phyloP scores from a whole-genome alignment of 1,140 invertebrate species.

The Drosophila sechellia region DNA sequence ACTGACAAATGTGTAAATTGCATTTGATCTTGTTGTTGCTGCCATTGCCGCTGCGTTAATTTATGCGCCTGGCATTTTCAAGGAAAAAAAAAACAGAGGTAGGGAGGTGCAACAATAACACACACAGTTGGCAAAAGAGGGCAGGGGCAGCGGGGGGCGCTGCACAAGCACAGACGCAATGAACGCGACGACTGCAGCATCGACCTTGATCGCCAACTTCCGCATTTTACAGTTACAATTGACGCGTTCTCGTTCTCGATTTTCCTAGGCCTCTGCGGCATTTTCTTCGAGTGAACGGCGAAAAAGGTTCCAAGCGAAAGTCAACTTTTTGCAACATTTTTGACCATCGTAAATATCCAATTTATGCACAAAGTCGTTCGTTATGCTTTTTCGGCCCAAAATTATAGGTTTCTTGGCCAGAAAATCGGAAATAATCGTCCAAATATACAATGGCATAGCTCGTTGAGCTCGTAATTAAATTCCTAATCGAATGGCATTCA shows the following conservation, averaged over 20 bases:
- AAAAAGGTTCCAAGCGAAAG: neutral
- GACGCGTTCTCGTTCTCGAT: constrained; percentile 22
- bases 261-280: neutral
- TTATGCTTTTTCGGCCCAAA: no score
- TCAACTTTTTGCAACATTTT: neutral
- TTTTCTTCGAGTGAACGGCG: constrained; percentile 3
- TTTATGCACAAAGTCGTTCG: no score
- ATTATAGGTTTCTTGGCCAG: no score
- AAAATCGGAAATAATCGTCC: no score
- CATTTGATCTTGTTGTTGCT: constrained; percentile 71
- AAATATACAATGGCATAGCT: no score
- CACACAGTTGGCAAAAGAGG: neutral
- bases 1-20: constrained; percentile 84
- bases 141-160: neutral
- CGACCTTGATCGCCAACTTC: constrained; percentile 67
- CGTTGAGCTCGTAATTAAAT: no score
- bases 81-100: constrained; percentile 36
- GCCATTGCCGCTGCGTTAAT: constrained; percentile 60
- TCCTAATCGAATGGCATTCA: no score
- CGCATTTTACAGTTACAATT: constrained; percentile 53
- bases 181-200: neutral
- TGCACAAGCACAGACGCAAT: neutral
- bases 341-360: no score
- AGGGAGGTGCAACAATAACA: constrained; percentile 23
- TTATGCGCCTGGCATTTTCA: constrained; percentile 73